phyloP scores from a whole-genome alignment of 2,113 vertebrate species.

The Crotalus horridus region DNA sequence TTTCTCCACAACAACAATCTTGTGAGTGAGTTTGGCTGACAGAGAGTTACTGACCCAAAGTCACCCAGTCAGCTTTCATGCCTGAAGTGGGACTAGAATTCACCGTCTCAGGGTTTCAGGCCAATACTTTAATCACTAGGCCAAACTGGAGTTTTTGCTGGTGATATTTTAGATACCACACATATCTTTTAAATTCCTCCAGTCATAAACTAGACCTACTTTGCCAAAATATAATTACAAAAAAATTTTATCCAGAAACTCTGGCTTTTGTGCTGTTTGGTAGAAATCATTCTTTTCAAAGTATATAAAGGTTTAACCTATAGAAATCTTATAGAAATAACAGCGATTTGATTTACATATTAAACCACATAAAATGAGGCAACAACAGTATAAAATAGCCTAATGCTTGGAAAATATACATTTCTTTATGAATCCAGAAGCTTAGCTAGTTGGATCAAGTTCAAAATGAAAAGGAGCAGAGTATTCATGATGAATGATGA shows the following conservation, averaged over 20 bases:
- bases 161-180: conserved; percentile 28
- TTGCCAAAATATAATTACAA: not conserved
- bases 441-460: not conserved
- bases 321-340: not conserved
- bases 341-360: not conserved
- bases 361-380: not conserved
- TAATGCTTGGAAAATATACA: not conserved
- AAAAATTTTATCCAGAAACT: not conserved
- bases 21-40: not conserved
- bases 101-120: too few relatives aligned
- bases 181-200: conserved; percentile 28
- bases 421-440: not conserved
- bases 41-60: not conserved
- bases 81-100: not conserved
- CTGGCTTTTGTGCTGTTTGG: conserved; percentile 21
- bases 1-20: not conserved
- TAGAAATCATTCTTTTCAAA: not conserved
- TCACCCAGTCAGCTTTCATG: not conserved
- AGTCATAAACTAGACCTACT: conserved; percentile 4
- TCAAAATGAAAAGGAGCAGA: not conserved
- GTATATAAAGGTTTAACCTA: conserved; percentile 12
- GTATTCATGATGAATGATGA: not conserved
- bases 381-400: not conserved
- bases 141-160: not conserved
- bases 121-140: too few relatives aligned